Evolutionary conservation across 2,797 vertebrate species (phyloP), one percentile per base, ranked within the genome.

Genomic region (Antrozous pallidus): DNA sequence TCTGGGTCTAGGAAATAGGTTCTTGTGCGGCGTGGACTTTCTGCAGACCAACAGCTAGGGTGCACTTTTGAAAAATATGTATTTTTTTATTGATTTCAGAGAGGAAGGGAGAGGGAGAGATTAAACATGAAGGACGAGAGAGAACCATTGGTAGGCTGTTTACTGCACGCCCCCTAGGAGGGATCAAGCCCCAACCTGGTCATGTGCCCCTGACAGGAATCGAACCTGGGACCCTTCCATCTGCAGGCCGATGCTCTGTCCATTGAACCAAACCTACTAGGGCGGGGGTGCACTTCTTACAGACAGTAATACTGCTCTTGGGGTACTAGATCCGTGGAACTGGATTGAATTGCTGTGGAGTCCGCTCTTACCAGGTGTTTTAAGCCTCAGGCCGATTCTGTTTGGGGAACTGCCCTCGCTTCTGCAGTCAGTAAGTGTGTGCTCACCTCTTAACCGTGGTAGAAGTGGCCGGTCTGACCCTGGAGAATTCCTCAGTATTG

Each of bases 1-100:
- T 95, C 58, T 93, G 38, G 49, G 13, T 95, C 58, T 93, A 42
- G 49, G 13, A 93, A 82, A 33, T 74, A 22, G 65, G 38, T 69
- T 80, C 63, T 71, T 69, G 51, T 67, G 22, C 54, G 61, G 7
- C 20, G 80, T 77, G 49, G 36, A 6, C 8, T 28, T n/a, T 22
- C 33, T 49, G 36, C 45, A 40, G 24, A 71, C 20, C 40, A 49
- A 38, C 26, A 77, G 4, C 36, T 56, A 26, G 9, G 54, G 24
- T 56, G 54, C 24, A 26, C 26, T 10, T 54, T 3, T 54, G 8
- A 42, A 42, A 42, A 42, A 42, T 42, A n/a, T 42, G 8, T 42
- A 58, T 26, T 12, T 58, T 58, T 58, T 58, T 58, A 58, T 58
- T 31, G 56, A 61, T 61, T 61, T 31, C 10, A 61, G 56, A 31